phyloP scores from a whole-genome alignment of 2,113 vertebrate genomes.

The Poeciliopsis occidentalis region DNA sequence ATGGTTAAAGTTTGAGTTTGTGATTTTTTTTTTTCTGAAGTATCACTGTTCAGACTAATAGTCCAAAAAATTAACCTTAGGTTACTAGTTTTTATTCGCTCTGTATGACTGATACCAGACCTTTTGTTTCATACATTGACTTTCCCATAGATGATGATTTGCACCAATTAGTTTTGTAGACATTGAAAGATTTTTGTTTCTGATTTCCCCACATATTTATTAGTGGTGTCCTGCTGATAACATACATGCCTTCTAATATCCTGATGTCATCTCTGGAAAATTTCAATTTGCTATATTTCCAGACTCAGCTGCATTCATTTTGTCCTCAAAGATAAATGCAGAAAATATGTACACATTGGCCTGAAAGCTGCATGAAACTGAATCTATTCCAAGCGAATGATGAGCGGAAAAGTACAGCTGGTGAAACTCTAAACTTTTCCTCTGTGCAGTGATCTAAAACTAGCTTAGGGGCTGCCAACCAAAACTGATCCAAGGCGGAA shows the following conservation, averaged over 20 bases:
- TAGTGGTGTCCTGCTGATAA: neutral
- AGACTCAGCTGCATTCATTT: neutral
- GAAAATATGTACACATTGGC: neutral
- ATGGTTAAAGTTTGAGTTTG: conserved; percentile 10
- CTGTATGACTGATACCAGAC: conserved; percentile 13
- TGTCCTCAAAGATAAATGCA: neutral
- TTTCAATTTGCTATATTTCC: neutral
- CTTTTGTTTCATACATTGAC: conserved; percentile 25
- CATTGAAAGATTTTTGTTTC: conserved; percentile 14
- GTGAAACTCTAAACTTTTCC: too few species aligned
- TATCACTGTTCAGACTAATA: conserved; percentile 29
- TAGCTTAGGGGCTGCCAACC: too few species aligned
- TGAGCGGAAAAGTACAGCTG: neutral
- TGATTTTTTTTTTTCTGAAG: conserved; percentile 1
- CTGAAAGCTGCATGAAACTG: neutral
- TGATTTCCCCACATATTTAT: conserved; percentile 27
- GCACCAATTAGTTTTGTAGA: conserved; percentile 52
- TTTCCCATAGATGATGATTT: conserved; percentile 41
- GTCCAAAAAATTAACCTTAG: conserved; percentile 37
- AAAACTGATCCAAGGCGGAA: too few species aligned
- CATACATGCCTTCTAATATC: conserved; percentile 29
- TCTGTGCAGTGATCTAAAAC: too few species aligned
- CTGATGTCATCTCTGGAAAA: conserved; percentile 17
- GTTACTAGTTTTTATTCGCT: conserved; percentile 50
- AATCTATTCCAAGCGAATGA: neutral